Evolutionary conservation across 1,140 invertebrate species (phyloP), one percentile per base, ranked within the genome.

Genomic region (Drosophila hydei): DNA sequence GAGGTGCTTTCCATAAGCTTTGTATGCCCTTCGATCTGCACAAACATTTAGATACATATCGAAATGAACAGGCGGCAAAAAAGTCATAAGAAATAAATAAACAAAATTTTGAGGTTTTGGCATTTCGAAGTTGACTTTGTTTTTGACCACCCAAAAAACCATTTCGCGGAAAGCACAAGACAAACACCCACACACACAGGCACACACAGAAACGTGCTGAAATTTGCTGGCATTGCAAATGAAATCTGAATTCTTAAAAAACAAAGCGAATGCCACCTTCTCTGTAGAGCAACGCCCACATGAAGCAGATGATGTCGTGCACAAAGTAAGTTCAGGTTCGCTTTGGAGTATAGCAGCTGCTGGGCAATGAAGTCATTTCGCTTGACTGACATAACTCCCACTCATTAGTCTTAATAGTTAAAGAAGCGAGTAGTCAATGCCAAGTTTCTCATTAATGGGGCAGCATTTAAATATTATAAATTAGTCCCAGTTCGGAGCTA

Each of bases 381-480:
- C 52, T 61, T 52, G 45, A 11, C 54, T 73, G 43, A 81, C 64
- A 78, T 78, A 87, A 72, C 64, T 67, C 30, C 14, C 38, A 6
- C 83, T 88, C 83, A 88, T 88, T 88, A 89, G 83, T 88, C 76
- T 88, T 88, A 88, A 88, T 88, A 79, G 83, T 76, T 73, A 76
- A 83, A 79, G 71, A 78, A 88, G 75, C 56, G 51, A 88, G 65
- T 75, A 61, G 50, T 43, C 65, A 42, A 45, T 45, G 16, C 42
- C 62, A 60, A 56, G 51, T 38, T 60, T 48, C 64, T 18, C 43
- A 55, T 69, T 88, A 87, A 87, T 87, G 83, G 80, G 30, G 80
- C 75, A 59, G 45, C 77, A 73, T 73, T 87, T 77, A 72, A 63
- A 85, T 81, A 77, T 72, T 77, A 85, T 87, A 75, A 85, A 85